Evolutionary conservation across 2,113 vertebrate species (phyloP), one percentile per base, ranked within the genome.

Genomic region (Peucedramus taeniatus): DNA sequence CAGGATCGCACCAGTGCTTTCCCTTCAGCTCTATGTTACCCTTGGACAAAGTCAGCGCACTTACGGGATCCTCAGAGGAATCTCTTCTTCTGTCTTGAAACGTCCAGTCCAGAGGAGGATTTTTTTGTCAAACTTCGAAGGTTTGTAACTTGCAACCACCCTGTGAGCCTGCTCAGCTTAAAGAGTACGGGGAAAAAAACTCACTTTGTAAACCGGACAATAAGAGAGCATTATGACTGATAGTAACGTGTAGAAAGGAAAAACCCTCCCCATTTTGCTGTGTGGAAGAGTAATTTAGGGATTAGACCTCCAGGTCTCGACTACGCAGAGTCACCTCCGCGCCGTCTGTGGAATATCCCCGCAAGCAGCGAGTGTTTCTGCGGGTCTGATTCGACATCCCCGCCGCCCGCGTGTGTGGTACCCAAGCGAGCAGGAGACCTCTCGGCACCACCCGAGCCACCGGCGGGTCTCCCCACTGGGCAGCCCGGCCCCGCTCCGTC

Each of bases 41-140:
- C 53, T 23, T 8, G 17, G 44, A 31, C 28, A 63, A 44, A 6
- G 37, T 24, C 44, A 14, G 20, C 0, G 0, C 65, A 97, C 98
- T 98, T 97, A 98, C 98, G 98, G 83, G 83, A 98, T 93, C 47
- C 95, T 83, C 3, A 26, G 54, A 30, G 98, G 98, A 93, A 98
- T 98, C 39, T 98, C 98, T 42, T 97, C 97, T 91, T 97, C 90
- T 1, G 93, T 95, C 94, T 97, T 98, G 98, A 98, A 98, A 57
- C 98, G 97, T 5, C 98, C 97, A 7, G 98, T 98, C 98, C 98
- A 98, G 72, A 98, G 75, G 15, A 98, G 97, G 63, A 98, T 97
- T 94, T 95, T 98, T 89, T 96, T 98, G 95, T 98, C 98, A 65
- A 98, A 98, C 7, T 83, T 93, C 1, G 97, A 98, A 70, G 98